Conservation (phyloP, 2,797 vertebrate species). For the Hapalemur alaotrensis region DNA sequence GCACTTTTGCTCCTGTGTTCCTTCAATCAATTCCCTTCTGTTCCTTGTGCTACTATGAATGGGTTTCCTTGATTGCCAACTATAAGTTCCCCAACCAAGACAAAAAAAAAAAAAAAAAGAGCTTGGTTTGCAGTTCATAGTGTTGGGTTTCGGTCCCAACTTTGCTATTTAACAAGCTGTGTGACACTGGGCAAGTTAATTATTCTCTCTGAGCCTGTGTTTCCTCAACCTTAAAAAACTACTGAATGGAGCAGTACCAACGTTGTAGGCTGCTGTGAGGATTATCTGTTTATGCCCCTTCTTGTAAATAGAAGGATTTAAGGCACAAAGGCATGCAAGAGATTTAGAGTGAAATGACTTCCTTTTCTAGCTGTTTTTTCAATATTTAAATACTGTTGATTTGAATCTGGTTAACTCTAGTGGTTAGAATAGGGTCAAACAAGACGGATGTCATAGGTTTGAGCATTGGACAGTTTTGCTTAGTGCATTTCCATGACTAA, state of each 20-base stretch:
- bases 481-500: neutral
- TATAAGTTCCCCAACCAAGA: neutral
- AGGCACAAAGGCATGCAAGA: neutral
- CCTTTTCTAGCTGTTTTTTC: conserved; percentile 5
- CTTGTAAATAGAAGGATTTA: conserved; percentile 5
- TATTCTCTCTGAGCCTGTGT: neutral
- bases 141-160: neutral
- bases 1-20: neutral
- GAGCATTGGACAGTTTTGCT: neutral
- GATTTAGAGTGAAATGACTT: conserved; percentile 20
- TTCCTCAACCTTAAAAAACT: neutral
- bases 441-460: neutral
- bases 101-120: neutral
- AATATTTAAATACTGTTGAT: neutral
- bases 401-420: conserved; percentile 34
- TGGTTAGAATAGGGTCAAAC: conserved; percentile 5
- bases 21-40: neutral
- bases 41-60: neutral
- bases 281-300: neutral
- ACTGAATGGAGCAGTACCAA: neutral
- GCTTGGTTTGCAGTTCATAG: neutral
- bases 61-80: neutral
- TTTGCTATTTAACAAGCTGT: neutral
- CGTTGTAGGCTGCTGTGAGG: neutral
- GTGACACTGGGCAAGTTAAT: neutral